Conservation (phyloP, 2,113 vertebrate genomes). For the Anoura caudifer region DNA sequence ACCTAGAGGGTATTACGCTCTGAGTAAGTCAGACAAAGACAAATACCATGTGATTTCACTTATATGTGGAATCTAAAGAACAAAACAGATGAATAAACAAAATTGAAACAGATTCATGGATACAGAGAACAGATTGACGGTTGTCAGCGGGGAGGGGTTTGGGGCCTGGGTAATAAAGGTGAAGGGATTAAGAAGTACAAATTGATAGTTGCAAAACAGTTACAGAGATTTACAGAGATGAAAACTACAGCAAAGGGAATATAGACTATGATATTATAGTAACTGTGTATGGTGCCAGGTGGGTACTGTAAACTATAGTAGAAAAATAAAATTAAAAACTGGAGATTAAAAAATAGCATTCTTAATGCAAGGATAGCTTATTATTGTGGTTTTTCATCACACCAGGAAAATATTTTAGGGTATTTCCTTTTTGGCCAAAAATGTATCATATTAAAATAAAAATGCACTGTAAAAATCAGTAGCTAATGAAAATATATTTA, state of each 20-base stretch:
- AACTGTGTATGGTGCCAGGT: neutral
- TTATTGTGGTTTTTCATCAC: neutral
- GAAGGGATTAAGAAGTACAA: neutral
- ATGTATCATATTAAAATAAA: conserved; percentile 21
- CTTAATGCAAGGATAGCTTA: neutral
- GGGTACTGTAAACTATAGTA: neutral
- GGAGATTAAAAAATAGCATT: neutral
- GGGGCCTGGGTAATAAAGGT: neutral
- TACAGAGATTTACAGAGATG: neutral
- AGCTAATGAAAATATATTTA: neutral
- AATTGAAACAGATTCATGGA: neutral
- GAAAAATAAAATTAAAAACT: neutral
- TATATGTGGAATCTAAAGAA: neutral
- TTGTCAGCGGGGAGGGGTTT: neutral
- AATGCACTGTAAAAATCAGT: conserved; percentile 15
- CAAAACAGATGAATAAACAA: neutral
- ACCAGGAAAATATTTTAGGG: conserved; percentile 35
- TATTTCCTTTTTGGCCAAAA: neutral
- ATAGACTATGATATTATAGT: neutral
- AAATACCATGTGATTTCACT: neutral
- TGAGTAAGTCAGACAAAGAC: neutral
- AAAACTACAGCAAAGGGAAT: neutral
- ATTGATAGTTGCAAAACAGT: neutral
- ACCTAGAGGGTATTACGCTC: neutral
- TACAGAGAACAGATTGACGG: neutral